Percentiles rank a stretch among this genome's conserved stretches.
Evolutionary conservation across 2,797 vertebrate species (phyloP).

Genomic region (Nyctalus aviator): DNA sequence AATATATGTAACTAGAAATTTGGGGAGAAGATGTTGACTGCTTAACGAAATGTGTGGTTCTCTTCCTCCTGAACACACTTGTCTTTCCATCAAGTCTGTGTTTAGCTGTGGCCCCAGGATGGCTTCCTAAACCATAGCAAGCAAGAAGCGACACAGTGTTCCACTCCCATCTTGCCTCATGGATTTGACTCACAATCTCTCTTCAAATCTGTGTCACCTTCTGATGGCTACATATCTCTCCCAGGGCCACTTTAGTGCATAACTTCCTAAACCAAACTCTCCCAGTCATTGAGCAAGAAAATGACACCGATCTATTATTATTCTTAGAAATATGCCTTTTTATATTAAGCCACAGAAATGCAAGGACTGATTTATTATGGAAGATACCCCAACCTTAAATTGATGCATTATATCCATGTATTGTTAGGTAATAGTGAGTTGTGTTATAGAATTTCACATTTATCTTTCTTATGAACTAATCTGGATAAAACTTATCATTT

Average conservation of each 20-base stretch:
- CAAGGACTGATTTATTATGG: not conserved
- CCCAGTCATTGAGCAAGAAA: not conserved
- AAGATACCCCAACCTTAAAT: not conserved
- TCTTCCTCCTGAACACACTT: not conserved
- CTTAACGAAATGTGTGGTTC: not conserved
- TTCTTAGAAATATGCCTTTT: not conserved
- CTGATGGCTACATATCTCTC: not conserved
- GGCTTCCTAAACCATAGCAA: not conserved
- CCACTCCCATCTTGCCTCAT: not conserved
- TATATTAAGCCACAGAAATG: not conserved
- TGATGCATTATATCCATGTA: not conserved
- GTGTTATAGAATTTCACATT: not conserved
- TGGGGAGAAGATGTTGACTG: not conserved
- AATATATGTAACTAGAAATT: not conserved
- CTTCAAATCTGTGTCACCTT: not conserved
- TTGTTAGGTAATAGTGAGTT: not conserved
- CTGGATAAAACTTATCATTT: not conserved
- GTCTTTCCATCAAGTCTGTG: not conserved
- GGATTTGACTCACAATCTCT: not conserved
- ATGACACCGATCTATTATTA: not conserved
- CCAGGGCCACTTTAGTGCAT: not conserved
- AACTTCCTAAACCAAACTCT: not conserved
- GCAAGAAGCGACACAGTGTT: accelerated
- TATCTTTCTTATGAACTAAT: not conserved
- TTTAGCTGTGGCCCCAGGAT: not conserved